phyloP scores from a whole-genome alignment of 2,113 vertebrate genomes.

The Toxotes jaculatrix region DNA sequence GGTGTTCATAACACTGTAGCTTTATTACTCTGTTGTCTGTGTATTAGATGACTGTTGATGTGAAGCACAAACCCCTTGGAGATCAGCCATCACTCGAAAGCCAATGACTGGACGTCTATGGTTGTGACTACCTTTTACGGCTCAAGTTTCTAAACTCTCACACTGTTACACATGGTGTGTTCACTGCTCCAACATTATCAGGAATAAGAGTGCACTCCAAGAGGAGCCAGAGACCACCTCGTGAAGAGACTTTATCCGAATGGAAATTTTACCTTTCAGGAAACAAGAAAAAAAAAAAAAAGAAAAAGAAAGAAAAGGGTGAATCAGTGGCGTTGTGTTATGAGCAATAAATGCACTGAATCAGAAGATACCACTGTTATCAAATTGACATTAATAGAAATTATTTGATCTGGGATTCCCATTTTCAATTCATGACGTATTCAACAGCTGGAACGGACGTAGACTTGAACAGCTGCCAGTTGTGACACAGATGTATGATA shows the following conservation, averaged over 20 bases:
- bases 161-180: constrained; percentile 50
- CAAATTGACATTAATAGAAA: constrained; percentile 8
- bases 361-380: constrained; percentile 52
- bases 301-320: not conserved
- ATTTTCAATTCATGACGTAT: constrained; percentile 43
- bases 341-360: constrained; percentile 75
- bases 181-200: constrained; percentile 49
- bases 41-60: constrained; percentile 81
- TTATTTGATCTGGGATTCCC: constrained; percentile 27
- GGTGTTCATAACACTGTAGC: constrained; percentile 73
- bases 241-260: constrained; percentile 49
- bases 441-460: constrained; percentile 35
- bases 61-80: constrained; percentile 81
- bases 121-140: constrained; percentile 69
- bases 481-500: constrained; percentile 50
- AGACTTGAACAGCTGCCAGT: constrained; percentile 37
- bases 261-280: constrained; percentile 62
- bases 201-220: constrained; percentile 27
- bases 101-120: constrained; percentile 67
- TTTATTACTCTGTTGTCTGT: constrained; percentile 78
- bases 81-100: constrained; percentile 79
- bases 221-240: constrained; percentile 35
- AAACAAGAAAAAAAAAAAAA: constrained; percentile 23
- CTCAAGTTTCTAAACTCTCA: constrained; percentile 57
- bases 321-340: constrained; percentile 53